Percentiles rank a stretch among this genome's conserved stretches.
Conservation (phyloP, 2,113 vertebrate genomes). For the Gopherus evgoodei region DNA sequence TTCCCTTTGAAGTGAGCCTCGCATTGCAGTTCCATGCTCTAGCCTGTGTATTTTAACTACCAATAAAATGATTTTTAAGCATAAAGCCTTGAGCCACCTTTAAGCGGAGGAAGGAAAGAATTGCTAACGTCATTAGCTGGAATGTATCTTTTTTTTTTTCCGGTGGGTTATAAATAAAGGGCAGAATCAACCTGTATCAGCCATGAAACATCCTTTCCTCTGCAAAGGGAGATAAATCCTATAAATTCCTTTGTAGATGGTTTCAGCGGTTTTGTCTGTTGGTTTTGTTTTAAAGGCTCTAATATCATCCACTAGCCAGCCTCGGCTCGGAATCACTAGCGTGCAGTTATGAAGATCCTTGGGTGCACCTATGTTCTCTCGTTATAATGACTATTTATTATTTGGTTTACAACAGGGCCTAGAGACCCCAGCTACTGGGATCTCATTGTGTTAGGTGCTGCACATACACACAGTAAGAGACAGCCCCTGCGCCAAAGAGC, state of each 20-base stretch:
- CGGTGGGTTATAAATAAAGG: conserved; percentile 12
- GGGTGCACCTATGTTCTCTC: not conserved
- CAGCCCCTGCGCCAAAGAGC: not conserved
- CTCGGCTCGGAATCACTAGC: not conserved
- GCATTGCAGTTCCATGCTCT: conserved; percentile 34
- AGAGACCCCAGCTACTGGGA: not conserved
- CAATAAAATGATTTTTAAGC: conserved; percentile 76
- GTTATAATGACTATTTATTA: accelerated
- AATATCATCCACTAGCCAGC: not conserved
- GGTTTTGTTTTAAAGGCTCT: not conserved
- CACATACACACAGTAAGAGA: accelerated
- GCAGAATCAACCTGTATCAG: conserved; percentile 29
- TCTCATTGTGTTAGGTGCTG: accelerated
- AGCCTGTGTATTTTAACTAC: conserved; percentile 51
- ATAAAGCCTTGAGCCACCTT: conserved; percentile 51
- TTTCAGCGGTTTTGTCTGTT: not conserved
- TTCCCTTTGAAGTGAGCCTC: conserved; percentile 67
- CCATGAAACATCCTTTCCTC: conserved; percentile 10
- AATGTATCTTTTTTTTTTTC: not conserved
- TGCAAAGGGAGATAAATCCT: conserved; percentile 24
- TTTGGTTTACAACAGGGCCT: not conserved
- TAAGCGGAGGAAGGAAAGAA: conserved; percentile 7
- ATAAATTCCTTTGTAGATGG: not conserved
- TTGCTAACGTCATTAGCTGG: conserved; percentile 12
- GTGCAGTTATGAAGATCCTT: not conserved